A percentile compares a stretch with the other conserved stretches of the same genome.
Conservation (phyloP, 2,888 invertebrate species). For the Orthosia incerta region DNA sequence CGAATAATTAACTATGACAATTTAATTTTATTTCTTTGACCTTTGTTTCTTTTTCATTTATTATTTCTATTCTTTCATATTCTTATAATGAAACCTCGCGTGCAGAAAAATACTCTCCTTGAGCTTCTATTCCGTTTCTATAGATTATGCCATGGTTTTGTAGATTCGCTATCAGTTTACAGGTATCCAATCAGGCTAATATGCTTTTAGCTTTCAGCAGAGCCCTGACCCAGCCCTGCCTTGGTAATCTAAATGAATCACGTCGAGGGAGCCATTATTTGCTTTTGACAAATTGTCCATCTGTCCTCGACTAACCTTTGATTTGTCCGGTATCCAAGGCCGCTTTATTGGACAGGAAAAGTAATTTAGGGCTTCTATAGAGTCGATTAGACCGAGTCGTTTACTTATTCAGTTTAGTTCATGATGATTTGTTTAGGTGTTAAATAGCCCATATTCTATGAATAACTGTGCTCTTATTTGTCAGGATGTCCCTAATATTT, state of each 20-base stretch:
- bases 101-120: conserved; percentile 16
- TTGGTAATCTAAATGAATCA: conserved; percentile 59
- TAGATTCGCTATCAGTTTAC: conserved; percentile 33
- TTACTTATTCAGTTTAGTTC: background rate
- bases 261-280: conserved; percentile 60
- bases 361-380: conserved; percentile 28
- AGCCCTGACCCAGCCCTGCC: conserved; percentile 58
- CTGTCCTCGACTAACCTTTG: conserved; percentile 54
- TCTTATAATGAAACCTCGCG: conserved; percentile 29
- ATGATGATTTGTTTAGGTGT: background rate
- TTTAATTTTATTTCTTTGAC: conserved; percentile 1
- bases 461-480: background rate
- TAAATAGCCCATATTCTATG: background rate
- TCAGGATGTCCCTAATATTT: conserved; percentile 14
- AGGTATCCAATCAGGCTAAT: conserved; percentile 46
- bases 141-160: conserved; percentile 17
- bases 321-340: conserved; percentile 41
- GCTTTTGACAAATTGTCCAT: conserved; percentile 57
- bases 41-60: conserved; percentile 24
- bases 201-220: conserved; percentile 53
- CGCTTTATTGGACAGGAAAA: conserved; percentile 28
- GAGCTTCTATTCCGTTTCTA: background rate
- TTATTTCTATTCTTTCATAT: background rate
- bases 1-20: background rate
- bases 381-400: background rate